A percentile compares a stretch with the other conserved stretches of the same genome.
phyloP scores from a whole-genome alignment of 2,113 vertebrate genomes.

The Pelobates fuscus region DNA sequence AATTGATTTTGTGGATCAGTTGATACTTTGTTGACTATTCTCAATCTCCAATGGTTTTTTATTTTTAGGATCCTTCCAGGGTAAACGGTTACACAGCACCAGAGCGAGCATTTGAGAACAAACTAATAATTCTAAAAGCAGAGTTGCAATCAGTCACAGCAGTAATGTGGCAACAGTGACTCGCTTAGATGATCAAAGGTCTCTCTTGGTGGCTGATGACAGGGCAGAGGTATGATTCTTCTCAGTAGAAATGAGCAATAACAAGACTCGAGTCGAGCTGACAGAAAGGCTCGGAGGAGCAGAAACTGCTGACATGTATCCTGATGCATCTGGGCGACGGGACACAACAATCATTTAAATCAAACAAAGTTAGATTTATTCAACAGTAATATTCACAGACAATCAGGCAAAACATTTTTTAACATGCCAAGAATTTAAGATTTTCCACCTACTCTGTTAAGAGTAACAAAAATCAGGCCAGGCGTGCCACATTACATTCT shows the following conservation, averaged over 20 bases:
- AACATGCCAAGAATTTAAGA: neutral
- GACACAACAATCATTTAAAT: conserved; percentile 6
- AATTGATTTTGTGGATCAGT: no score
- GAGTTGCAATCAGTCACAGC: conserved; percentile 28
- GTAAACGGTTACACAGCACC: conserved; percentile 3
- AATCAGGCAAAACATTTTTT: neutral
- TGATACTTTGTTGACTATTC: no score
- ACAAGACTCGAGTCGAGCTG: conserved; percentile 19
- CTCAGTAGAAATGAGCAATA: conserved; percentile 34
- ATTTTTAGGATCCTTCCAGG: neutral
- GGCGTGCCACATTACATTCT: no score
- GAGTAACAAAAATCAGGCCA: neutral
- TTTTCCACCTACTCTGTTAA: neutral
- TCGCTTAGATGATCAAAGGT: conserved; percentile 41
- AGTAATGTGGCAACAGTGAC: conserved; percentile 33
- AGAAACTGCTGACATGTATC: conserved; percentile 14
- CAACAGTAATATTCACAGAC: neutral
- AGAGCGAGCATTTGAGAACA: conserved; percentile 5
- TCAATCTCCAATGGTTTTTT: no score
- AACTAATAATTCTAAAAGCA: conserved; percentile 36
- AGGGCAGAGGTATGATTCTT: conserved; percentile 17
- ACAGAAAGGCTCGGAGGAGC: conserved; percentile 27
- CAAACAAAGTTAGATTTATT: conserved; percentile 15
- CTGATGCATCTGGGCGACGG: neutral
- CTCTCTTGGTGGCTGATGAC: conserved; percentile 32